A percentile compares a stretch with the other conserved stretches of the same genome.
Conservation (phyloP, 1,140 invertebrate species). For the Anastrepha obliqua region DNA sequence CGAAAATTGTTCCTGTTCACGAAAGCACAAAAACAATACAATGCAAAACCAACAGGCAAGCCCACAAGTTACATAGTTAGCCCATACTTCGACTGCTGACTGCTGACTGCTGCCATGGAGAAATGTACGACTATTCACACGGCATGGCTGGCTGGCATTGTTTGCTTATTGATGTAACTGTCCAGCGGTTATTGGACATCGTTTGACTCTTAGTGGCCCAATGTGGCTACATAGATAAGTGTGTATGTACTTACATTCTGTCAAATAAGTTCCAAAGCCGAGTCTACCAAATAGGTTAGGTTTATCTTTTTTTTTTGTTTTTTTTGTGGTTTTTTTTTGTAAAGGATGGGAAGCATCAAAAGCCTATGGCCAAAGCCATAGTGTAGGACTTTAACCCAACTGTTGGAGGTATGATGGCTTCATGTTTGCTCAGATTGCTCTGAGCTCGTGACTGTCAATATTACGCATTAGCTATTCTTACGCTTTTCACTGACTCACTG, state of each 20-base stretch:
- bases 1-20: background rate
- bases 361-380: too few species aligned
- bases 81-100: background rate
- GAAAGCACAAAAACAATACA: background rate
- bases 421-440: too few species aligned
- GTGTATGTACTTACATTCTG: background rate
- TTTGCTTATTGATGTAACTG: constrained; percentile 32
- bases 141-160: background rate
- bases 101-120: background rate
- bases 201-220: background rate
- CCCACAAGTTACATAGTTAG: background rate
- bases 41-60: background rate
- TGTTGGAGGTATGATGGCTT: too few species aligned
- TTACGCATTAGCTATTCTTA: too few species aligned
- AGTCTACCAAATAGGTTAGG: background rate
- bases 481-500: too few species aligned
- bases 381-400: too few species aligned
- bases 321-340: background rate
- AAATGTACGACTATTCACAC: constrained; percentile 46
- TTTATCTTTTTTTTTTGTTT: background rate
- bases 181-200: background rate
- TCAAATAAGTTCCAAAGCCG: background rate
- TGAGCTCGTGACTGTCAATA: too few species aligned
- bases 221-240: background rate
- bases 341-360: too few species aligned